Conservation (phyloP, 2,797 vertebrate species). For the Gobionotothen gibberifrons region DNA sequence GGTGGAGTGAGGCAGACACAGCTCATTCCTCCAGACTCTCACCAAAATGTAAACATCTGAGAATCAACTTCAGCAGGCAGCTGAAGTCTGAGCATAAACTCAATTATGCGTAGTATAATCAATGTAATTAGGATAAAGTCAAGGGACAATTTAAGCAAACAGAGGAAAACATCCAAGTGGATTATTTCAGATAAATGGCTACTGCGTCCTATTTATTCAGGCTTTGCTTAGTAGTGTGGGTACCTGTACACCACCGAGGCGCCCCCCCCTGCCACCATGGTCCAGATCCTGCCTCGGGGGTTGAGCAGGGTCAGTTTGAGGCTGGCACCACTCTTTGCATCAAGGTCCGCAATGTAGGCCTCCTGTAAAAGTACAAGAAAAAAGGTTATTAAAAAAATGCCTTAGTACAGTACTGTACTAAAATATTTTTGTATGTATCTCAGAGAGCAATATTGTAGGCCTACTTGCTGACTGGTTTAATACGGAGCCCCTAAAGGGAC, state of each 20-base stretch:
- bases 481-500: no score
- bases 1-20: slow-evolving; percentile 7
- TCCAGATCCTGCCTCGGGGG: slow-evolving; percentile 96
- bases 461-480: no score
- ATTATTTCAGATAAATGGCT: slow-evolving; percentile 8
- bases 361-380: slow-evolving; percentile 83
- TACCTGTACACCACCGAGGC: slow-evolving; percentile 91
- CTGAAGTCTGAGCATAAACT: slow-evolving; percentile 44
- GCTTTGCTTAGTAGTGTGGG: slow-evolving; percentile 65
- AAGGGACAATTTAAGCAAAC: slow-evolving; percentile 9
- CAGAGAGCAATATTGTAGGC: no score
- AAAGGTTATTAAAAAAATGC: no score
- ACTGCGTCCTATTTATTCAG: slow-evolving; percentile 56
- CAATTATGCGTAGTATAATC: slow-evolving; percentile 31
- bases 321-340: slow-evolving; percentile 97
- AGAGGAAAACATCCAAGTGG: slow-evolving; percentile 3
- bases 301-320: slow-evolving; percentile 96
- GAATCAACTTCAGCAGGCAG: slow-evolving; percentile 49
- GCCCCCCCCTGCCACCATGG: slow-evolving; percentile 98
- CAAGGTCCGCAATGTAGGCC: slow-evolving; percentile 97
- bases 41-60: slow-evolving; percentile 35
- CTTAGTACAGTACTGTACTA: no score
- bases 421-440: no score
- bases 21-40: slow-evolving; percentile 52
- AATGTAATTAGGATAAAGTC: slow-evolving; percentile 20